Conservation (phyloP, 2,797 vertebrate species). For the Pelochelys cantorii region DNA sequence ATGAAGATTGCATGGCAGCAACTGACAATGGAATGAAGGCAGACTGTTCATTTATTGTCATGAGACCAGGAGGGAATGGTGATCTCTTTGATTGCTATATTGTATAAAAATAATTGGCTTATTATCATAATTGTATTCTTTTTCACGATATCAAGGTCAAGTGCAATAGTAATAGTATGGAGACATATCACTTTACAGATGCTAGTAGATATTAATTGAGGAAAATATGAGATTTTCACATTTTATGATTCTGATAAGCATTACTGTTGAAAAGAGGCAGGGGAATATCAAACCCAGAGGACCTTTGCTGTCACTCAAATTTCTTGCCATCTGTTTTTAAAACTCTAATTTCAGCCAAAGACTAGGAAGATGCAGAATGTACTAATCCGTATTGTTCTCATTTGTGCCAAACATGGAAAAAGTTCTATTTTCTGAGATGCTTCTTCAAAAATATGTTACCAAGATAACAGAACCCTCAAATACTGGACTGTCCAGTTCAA, state of each 20-base stretch:
- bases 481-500: no score
- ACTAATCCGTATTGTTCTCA: not conserved
- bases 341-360: constrained; percentile 9
- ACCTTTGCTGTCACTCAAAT: not conserved
- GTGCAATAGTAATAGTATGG: constrained; percentile 8
- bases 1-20: not conserved
- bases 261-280: constrained; percentile 17
- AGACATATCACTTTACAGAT: constrained; percentile 12
- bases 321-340: constrained; percentile 28
- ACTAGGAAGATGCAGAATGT: not conserved
- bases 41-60: constrained; percentile 36
- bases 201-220: constrained; percentile 25
- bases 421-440: not conserved
- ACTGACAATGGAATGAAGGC: constrained; percentile 34
- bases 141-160: constrained; percentile 43
- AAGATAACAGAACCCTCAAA: not conserved
- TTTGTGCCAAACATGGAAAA: not conserved
- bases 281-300: constrained; percentile 36
- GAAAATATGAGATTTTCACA: not conserved
- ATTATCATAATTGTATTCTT: constrained; percentile 54
- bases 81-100: constrained; percentile 20
- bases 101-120: constrained; percentile 49
- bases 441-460: not conserved
- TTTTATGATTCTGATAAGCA: constrained; percentile 12
- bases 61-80: constrained; percentile 17